These are phyloP conservation scores for Aphidoletes aphidimyza DNA, from an alignment of 2,888 invertebrate species.

Conservation along the genomic window DNA sequence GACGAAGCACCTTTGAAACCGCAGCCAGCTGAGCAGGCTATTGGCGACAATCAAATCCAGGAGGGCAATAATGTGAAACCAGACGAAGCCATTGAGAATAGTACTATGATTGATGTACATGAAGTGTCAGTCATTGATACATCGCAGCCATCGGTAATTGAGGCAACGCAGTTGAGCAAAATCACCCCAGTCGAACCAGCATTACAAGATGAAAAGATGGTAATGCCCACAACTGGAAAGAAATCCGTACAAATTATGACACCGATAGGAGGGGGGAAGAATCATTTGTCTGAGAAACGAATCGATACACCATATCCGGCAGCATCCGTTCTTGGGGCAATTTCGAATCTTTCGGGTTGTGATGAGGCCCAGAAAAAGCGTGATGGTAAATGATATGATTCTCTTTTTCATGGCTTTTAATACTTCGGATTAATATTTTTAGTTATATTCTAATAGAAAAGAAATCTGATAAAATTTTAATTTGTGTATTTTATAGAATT, in stretches of 20 bases:
- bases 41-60: not conserved
- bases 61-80: not conserved
- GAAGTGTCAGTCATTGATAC: not conserved
- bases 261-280: not conserved
- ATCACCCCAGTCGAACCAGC: not conserved
- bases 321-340: not conserved
- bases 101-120: not conserved
- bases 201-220: not conserved
- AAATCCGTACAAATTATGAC: slow-evolving; percentile 43
- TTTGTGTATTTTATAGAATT: not conserved
- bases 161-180: not conserved
- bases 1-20: too few species aligned
- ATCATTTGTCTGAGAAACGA: not conserved
- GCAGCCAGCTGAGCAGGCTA: too few species aligned
- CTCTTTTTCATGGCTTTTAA: not conserved
- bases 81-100: not conserved
- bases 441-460: too few species aligned
- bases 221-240: not conserved
- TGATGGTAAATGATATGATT: not conserved
- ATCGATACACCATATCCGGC: not conserved
- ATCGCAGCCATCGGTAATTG: not conserved
- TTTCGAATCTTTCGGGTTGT: not conserved
- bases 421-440: not conserved
- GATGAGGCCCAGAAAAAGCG: not conserved
- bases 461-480: too few species aligned